These are phyloP conservation scores for Tholera decimalis DNA, from an alignment of 2,888 invertebrate genomes.

Conservation along the genomic window DNA sequence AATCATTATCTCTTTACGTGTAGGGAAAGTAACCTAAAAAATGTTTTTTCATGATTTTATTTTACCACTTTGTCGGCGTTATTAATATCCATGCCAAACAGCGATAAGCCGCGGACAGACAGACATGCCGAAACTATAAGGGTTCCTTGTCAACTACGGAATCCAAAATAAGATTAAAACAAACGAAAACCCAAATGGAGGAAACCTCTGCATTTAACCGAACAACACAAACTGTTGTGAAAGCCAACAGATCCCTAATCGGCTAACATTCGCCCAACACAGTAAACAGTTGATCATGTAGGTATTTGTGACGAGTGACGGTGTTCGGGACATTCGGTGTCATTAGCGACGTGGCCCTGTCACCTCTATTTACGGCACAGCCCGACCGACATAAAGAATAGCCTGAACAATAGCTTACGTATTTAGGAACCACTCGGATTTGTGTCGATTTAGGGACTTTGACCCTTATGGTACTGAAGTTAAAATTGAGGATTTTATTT, in stretches of 20 bases:
- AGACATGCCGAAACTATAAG: no score
- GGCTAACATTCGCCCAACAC: conserved; percentile 6
- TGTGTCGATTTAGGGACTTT: conserved; percentile 39
- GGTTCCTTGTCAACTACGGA: no score
- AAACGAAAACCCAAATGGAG: no score
- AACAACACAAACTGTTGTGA: conserved; percentile 10
- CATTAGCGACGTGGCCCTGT: conserved; percentile 68
- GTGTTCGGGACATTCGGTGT: conserved; percentile 67
- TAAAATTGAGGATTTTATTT: conserved; percentile 48
- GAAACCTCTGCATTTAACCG: conserved; percentile 3
- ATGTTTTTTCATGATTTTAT: no score
- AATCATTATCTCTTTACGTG: no score
- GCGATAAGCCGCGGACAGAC: no score
- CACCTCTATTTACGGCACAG: conserved; percentile 65
- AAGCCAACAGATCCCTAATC: conserved; percentile 34
- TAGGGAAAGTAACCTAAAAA: no score
- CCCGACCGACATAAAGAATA: conserved; percentile 67
- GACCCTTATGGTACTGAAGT: conserved; percentile 34
- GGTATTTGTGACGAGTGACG: conserved; percentile 47
- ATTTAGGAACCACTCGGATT: conserved; percentile 53
- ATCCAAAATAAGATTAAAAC: no score
- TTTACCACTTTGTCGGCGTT: no score
- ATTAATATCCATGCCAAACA: no score
- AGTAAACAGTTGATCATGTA: conserved; percentile 39
- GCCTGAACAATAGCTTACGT: conserved; percentile 65